Evolutionary conservation across 1,140 invertebrate species (phyloP), one percentile per base, ranked within the genome.

Genomic region (Tetragonula clypearis): DNA sequence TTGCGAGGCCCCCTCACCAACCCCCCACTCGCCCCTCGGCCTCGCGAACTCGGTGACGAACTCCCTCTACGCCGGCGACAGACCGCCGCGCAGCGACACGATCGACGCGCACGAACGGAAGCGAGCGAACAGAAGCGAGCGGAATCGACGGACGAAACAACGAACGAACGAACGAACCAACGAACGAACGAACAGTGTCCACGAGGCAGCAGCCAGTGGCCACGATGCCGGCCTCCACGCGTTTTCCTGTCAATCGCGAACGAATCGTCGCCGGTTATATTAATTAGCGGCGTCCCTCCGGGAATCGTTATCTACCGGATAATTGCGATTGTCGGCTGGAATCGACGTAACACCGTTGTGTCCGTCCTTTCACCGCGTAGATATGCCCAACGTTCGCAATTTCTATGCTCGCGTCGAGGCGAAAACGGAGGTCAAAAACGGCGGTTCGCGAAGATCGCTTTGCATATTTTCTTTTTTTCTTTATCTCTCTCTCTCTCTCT

Each of bases 171-270:
- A 69, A 9, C 26, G 19, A 35, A 2, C 60, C 30, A 30, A 30
- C 26, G 66, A 30, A 35, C 30, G 23, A 4, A 53, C 21, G 30
- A 35, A n/a, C 72, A 17, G 49, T 74, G 72, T 49, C 72, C 53
- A 30, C 17, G 53, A 26, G 21, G 41, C 17, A 56, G 55, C 81
- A 56, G 55, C 81, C 62, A 74, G 79, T 79, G 30, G 73, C 79
- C 90, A 87, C 88, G 87, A 89, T 86, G 87, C 86, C 90, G 74
- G 71, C 76, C 77, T 85, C 86, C 77, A 78, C 84, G 87, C 89
- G 89, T 92, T 92, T 92, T 92, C 91, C 91, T 92, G 93, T 93
- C 93, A 93, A 93, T 93, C 92, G 90, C 92, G 90, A 92, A 92
- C 90, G 91, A 92, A 91, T 92, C 91, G 90, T 91, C 90, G 85